Evolutionary conservation across 2,888 invertebrate genomes (phyloP).

Genomic region (Hirtodrosophila cameraria): DNA sequence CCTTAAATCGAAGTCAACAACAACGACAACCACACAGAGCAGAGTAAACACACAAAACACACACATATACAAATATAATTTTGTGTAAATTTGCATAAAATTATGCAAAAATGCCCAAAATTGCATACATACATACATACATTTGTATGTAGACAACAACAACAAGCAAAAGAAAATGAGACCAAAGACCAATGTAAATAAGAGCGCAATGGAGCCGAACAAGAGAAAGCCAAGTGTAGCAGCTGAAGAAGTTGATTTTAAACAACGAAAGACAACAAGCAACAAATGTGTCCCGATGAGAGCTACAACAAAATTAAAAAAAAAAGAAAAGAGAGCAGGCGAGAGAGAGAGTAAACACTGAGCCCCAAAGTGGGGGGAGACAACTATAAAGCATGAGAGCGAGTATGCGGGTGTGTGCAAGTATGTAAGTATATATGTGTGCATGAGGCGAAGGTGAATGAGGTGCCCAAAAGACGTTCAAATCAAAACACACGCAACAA

Average conservation of each 20-base stretch:
- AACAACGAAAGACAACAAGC: conserved; percentile 51
- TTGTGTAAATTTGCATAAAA: conserved; percentile 72
- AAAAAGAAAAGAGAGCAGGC: conserved; percentile 17
- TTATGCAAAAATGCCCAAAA: conserved; percentile 72
- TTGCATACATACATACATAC: conserved; percentile 5
- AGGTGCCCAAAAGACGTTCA: conserved; percentile 50
- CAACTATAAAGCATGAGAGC: conserved; percentile 39
- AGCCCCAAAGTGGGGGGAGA: conserved; percentile 46
- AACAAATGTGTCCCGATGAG: conserved; percentile 55
- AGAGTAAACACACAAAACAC: conserved; percentile 19
- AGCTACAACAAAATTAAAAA: neutral
- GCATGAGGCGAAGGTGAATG: conserved; percentile 34
- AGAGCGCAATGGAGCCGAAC: conserved; percentile 49
- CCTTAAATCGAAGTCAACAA: conserved; percentile 9
- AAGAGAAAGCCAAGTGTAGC: conserved; percentile 59
- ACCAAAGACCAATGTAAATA: conserved; percentile 38
- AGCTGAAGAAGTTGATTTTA: conserved; percentile 44
- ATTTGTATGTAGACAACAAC: conserved; percentile 23
- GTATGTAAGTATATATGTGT: conserved; percentile 1
- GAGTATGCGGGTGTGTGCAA: conserved; percentile 60
- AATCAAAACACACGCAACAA: conserved; percentile 75
- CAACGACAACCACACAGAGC: conserved; percentile 30
- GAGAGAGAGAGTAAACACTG: conserved; percentile 16
- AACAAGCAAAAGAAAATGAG: conserved; percentile 13
- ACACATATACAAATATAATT: conserved; percentile 4